phyloP scores from a whole-genome alignment of 2,888 invertebrate species.

The Epinotia bilunana region DNA sequence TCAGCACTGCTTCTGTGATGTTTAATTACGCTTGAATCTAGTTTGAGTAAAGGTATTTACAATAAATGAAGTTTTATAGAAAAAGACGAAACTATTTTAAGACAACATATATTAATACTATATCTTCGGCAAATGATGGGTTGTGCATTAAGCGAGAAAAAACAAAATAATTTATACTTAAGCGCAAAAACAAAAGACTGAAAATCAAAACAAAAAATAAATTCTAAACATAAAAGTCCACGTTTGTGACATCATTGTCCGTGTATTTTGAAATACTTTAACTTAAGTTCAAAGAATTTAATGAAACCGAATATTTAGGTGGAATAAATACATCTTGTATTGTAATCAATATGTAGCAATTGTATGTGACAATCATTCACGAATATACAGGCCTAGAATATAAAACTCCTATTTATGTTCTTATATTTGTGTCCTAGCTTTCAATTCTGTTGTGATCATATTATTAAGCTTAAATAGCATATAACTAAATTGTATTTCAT shows the following conservation, averaged over 20 bases:
- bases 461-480: slow-evolving; percentile 11
- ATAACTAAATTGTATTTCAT: not conserved
- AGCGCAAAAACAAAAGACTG: too few relatives aligned
- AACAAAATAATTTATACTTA: too few relatives aligned
- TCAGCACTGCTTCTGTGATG: slow-evolving; percentile 40
- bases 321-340: not conserved
- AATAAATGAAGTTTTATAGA: too few relatives aligned
- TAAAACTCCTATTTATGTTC: not conserved
- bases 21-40: slow-evolving; percentile 20
- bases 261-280: too few relatives aligned
- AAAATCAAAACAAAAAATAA: too few relatives aligned
- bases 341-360: not conserved
- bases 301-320: not conserved
- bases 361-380: not conserved
- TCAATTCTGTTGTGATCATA: slow-evolving; percentile 21
- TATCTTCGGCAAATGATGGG: too few relatives aligned
- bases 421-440: slow-evolving; percentile 10
- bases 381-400: not conserved
- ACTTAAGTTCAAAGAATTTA: too few relatives aligned
- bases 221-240: too few relatives aligned
- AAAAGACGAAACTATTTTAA: too few relatives aligned
- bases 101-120: too few relatives aligned
- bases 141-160: too few relatives aligned
- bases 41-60: not conserved
- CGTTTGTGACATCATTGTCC: too few relatives aligned